Evolutionary conservation across 2,113 vertebrate genomes (phyloP).

Genomic region (Trichechus manatus): DNA sequence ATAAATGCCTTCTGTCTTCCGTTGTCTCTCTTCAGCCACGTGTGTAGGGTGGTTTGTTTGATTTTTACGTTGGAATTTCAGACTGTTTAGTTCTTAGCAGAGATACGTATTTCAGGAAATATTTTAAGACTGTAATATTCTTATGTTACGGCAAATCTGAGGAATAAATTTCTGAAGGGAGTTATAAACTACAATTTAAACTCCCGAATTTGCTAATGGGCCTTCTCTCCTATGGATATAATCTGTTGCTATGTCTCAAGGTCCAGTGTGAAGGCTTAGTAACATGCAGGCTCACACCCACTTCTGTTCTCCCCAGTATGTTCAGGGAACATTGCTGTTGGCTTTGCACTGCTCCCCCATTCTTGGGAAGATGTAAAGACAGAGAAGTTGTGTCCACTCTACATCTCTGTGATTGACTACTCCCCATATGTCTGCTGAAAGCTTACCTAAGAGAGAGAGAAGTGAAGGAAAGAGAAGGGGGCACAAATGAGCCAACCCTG

Average conservation of each 20-base stretch:
- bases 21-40: not conserved
- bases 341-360: not conserved
- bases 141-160: not conserved
- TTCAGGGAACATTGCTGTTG: accelerated
- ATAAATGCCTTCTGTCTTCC: not conserved
- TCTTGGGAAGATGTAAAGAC: not conserved
- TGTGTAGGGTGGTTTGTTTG: not conserved
- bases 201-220: not conserved
- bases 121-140: not conserved
- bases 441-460: not conserved
- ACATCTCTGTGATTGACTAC: not conserved
- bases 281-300: not conserved
- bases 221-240: not conserved
- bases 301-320: not conserved
- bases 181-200: not conserved
- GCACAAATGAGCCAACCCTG: not conserved
- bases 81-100: not conserved
- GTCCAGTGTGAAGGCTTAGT: not conserved
- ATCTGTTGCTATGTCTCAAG: not conserved
- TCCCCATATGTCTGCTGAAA: not conserved
- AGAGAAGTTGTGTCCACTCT: accelerated
- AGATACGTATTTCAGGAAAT: not conserved
- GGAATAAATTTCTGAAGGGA: not conserved
- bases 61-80: conserved; percentile 3
- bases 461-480: not conserved